These are phyloP conservation scores for Pammene fasciana DNA, from an alignment of 2,888 invertebrate genomes.

Conservation along the genomic window DNA sequence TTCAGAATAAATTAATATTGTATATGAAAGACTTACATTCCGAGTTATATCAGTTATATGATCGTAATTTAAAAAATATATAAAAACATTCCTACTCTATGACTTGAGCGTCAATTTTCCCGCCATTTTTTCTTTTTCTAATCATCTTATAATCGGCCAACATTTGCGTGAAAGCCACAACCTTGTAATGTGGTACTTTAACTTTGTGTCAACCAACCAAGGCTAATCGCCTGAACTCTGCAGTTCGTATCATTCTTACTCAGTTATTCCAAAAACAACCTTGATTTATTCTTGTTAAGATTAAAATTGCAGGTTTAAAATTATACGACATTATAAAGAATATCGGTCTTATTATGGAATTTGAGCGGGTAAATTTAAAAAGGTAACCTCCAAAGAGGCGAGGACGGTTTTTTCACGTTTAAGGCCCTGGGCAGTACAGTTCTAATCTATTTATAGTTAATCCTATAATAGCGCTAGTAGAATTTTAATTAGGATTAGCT, in stretches of 20 bases:
- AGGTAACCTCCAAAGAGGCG: constrained; percentile 16
- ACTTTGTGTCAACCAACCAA: constrained; percentile 36
- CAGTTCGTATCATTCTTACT: constrained; percentile 13
- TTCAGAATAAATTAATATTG: too few relatives aligned
- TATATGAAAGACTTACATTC: neutral
- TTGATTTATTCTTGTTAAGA: neutral
- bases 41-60: too few relatives aligned
- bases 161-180: constrained; percentile 36
- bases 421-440: constrained; percentile 10
- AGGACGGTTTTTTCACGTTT: constrained; percentile 18
- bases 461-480: constrained; percentile 6
- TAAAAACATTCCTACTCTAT: neutral
- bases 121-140: constrained; percentile 37
- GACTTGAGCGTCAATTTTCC: constrained; percentile 8
- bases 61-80: neutral
- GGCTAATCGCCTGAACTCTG: constrained; percentile 28
- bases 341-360: neutral
- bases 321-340: neutral
- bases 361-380: constrained; percentile 15
- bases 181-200: constrained; percentile 38
- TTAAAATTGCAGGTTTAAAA: neutral
- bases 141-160: constrained; percentile 38
- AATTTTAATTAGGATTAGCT: too few relatives aligned
- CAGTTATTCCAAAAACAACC: neutral
- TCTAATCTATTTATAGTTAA: constrained; percentile 25